Base-by-base conservation (phyloP, 2,113 vertebrate species). In the Plotosus lineatus region DNA sequence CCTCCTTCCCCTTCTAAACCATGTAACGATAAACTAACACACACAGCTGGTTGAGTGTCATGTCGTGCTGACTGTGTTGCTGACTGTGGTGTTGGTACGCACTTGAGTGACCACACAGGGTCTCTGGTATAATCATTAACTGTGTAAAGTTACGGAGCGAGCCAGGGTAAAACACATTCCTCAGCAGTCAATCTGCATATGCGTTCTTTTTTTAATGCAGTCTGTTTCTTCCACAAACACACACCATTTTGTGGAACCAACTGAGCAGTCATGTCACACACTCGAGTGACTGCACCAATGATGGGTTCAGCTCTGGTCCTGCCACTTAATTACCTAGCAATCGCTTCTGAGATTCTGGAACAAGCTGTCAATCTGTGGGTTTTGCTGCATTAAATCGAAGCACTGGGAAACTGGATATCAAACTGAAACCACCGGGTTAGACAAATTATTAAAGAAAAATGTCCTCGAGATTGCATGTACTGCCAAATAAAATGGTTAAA, bases 241-340 rank as follows among this genome's bases (percentile, higher is more conserved):
- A 84, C 61, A 23, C 33, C 28, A 40, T 66, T n/a, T 68, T n/a
- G 48, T 65, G 75, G 23, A 38, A 60, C 6, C 55, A 19, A 2
- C 31, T 3, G 40, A 63, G 31, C 6, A 11, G 51, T 23, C 12
- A 36, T 14, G 44, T 40, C 50, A 28, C 83, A 77, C 73, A 78
- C 61, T 78, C 11, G 31, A n/a, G 11, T 38, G 19, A n/a, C 28
- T 0, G 85, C 81, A 82, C 88, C 89, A 87, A 81, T 87, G 86
- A 89, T 89, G 48, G 88, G 91, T 88, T 91, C 89, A 89, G 87
- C 85, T 84, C 84, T 82, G 85, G 78, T 83, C 89, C 80, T 80
- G 86, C 74, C 66, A 82, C 81, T 77, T 82, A 87, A 89, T 92
- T 89, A 86, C 84, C 88, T 56, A 86, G 78, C 79, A 85, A 85